Conservation (phyloP, 2,797 vertebrate species). For the Rousettus madagascariensis region DNA sequence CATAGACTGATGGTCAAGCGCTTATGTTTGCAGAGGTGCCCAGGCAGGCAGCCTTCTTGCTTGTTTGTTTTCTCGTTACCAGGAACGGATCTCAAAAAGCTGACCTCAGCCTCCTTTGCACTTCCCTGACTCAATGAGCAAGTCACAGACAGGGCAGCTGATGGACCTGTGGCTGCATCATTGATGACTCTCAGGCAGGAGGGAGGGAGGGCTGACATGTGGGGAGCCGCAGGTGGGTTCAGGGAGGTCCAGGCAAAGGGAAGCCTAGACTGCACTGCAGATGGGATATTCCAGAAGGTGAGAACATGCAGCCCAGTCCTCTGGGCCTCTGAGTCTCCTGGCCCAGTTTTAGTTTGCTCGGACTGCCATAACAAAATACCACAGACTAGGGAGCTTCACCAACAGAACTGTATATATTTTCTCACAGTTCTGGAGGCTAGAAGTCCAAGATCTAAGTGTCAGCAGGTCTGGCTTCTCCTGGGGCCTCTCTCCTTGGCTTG, state of each 20-base stretch:
- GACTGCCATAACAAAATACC: neutral
- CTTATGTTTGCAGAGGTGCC: neutral
- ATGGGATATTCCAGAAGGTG: neutral
- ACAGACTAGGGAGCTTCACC: neutral
- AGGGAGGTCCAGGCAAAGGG: no score
- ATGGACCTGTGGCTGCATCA: rapidly evolving
- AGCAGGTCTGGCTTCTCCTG: neutral
- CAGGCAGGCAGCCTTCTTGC: neutral
- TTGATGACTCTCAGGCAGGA: neutral
- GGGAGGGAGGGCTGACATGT: no score
- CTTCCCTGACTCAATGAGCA: neutral
- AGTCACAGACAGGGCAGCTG: neutral
- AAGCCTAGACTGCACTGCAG: neutral
- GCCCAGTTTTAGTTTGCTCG: neutral
- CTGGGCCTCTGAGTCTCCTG: neutral
- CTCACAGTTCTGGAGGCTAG: neutral
- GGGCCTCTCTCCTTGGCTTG: neutral
- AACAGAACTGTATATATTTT: neutral
- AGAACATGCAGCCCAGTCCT: neutral
- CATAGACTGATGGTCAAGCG: rapidly evolving
- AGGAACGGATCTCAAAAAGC: neutral
- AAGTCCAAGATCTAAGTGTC: neutral
- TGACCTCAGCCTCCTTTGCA: neutral
- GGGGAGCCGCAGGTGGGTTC: neutral
- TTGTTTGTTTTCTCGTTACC: neutral